Conservation (phyloP, 2,797 vertebrate species). For the Crax fasciolata region DNA sequence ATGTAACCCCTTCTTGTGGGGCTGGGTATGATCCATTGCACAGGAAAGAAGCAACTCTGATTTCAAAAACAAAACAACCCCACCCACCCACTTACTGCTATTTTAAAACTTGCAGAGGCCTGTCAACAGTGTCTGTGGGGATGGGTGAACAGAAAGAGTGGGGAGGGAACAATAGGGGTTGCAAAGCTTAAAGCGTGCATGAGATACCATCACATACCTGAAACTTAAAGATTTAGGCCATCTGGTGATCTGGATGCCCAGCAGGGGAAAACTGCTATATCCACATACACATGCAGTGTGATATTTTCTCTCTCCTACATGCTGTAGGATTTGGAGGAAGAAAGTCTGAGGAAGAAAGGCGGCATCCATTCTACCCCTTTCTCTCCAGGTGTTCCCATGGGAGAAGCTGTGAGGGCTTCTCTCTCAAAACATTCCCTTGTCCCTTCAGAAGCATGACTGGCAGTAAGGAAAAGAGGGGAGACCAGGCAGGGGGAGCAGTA, state of each 20-base stretch:
- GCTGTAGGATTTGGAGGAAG: neutral
- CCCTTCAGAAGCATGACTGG: neutral
- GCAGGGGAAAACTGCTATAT: neutral
- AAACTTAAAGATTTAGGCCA: neutral
- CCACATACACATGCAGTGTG: neutral
- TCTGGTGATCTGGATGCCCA: neutral
- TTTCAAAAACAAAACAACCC: neutral
- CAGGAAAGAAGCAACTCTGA: neutral
- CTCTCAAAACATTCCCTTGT: neutral
- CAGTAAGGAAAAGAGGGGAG: neutral
- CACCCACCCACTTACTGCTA: neutral
- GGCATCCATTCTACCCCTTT: neutral
- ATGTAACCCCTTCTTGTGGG: slow-evolving; percentile 28
- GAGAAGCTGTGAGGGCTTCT: neutral
- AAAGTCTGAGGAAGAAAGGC: neutral
- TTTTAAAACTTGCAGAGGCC: neutral
- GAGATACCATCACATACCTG: neutral
- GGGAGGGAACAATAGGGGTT: neutral
- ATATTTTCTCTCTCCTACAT: neutral
- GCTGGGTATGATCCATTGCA: neutral
- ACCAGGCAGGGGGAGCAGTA: neutral
- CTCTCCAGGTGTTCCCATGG: neutral
- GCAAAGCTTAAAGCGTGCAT: neutral
- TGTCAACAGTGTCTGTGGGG: neutral
- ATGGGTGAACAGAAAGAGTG: neutral